phyloP scores from a whole-genome alignment of 2,888 invertebrate genomes.

The Agonum fuliginosum region DNA sequence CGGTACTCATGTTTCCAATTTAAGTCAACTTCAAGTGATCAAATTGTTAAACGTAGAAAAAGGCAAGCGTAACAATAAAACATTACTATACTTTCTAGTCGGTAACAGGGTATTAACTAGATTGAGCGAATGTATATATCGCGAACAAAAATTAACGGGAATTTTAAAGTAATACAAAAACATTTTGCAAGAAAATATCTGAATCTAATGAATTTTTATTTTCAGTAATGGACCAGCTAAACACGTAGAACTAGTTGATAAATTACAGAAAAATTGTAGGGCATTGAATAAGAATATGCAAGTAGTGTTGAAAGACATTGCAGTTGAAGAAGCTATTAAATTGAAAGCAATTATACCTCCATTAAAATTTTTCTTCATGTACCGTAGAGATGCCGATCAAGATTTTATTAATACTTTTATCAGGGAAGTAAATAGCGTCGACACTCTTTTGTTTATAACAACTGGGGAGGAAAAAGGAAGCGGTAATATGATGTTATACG shows the following conservation, averaged over 20 bases:
- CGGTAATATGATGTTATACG: conserved; percentile 77
- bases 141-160: conserved; percentile 81
- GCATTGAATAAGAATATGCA: conserved; percentile 79
- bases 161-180: conserved; percentile 81
- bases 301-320: conserved; percentile 81
- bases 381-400: conserved; percentile 84
- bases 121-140: conserved; percentile 77
- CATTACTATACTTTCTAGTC: conserved; percentile 81
- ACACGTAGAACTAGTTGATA: conserved; percentile 84
- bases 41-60: conserved; percentile 83
- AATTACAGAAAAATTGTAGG: conserved; percentile 83
- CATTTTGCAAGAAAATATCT: conserved; percentile 1
- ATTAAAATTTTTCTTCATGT: conserved; percentile 77
- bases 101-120: conserved; percentile 81
- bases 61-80: conserved; percentile 81
- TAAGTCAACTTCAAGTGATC: conserved; percentile 81
- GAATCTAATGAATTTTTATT: conserved; percentile 64
- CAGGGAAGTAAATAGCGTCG: conserved; percentile 77
- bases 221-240: conserved; percentile 82
- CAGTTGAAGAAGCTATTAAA: conserved; percentile 80
- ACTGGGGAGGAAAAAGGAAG: conserved; percentile 81
- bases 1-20: conserved; percentile 88
- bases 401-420: conserved; percentile 84
- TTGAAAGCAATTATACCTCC: conserved; percentile 73
- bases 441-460: conserved; percentile 80